Base-by-base conservation (phyloP, 35 echinoderm and acorn worm species). In the Lytechinus pictus region DNA sequence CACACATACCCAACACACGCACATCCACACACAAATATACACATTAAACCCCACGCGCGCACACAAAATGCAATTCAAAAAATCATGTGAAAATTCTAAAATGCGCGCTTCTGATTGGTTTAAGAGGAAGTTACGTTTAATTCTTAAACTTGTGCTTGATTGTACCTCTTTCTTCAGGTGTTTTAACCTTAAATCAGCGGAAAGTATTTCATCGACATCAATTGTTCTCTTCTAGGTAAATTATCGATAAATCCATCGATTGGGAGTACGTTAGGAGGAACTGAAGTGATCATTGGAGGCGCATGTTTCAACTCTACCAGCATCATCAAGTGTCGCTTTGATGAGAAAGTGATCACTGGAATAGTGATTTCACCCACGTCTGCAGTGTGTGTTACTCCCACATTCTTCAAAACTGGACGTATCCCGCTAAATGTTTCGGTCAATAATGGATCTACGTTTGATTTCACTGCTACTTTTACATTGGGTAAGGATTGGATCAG, bases 351-450 rank as follows among this genome's bases (percentile, higher is more conserved):
- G 19, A 79, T 95, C 51, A 13, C 9, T 54, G 94, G 94, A 54
- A 53, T 24, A 27, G 28, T 86, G 9, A 52, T 95, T 19, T 87
- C 94, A 54, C 13, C 87, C 52, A 27, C 44, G 13, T 8, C 66
- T 55, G 94, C 94, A 16, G 10, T 86, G 5, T 95, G 94, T 86
- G 79, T 95, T 16, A 95, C 61, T 24, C 94, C 94, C 19, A 53
- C 86, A 27, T 86, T 95, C 72, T 95, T 95, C 56, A 88, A 95
- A 95, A 88, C 86, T 57, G 94, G 94, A 88, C 94, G 94, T 2
- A 5, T 95, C 13, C 71, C 79, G 19, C 86, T 95, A 16, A 89
- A 52, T n/a, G 86, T 95, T 13, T 95, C 94, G 3, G 16, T 54
- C 53, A 33, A 95, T 57, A 72, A 57, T 27, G 94, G 94, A 57